phyloP scores from a whole-genome alignment of 92 coral and sea anemone genomes.

The Palythoa grandiflora region DNA sequence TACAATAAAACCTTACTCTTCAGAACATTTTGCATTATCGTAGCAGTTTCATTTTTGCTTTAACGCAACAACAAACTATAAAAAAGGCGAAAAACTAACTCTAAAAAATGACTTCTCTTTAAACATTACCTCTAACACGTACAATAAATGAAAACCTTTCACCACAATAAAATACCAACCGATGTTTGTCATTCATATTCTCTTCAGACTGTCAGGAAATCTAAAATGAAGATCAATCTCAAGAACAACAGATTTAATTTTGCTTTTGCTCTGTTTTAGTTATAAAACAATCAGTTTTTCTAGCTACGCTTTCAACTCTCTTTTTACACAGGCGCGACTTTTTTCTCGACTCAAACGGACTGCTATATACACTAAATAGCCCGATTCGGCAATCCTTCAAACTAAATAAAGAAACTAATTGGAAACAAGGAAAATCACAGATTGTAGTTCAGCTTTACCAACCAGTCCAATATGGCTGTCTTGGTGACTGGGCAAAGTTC shows the following conservation, averaged over 20 bases:
- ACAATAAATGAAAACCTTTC: no score
- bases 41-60: neutral
- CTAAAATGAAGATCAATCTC: neutral
- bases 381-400: neutral
- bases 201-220: neutral
- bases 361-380: neutral
- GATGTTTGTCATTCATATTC: neutral
- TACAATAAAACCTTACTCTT: conserved; percentile 1
- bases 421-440: neutral
- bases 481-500: conserved; percentile 33
- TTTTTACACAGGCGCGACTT: neutral
- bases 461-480: conserved; percentile 49
- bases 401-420: neutral
- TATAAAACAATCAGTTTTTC: neutral
- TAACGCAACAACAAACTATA: no score
- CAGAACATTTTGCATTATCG: neutral
- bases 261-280: neutral
- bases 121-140: neutral
- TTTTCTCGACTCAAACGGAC: neutral
- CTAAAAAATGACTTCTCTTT: neutral
- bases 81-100: no score
- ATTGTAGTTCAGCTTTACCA: neutral
- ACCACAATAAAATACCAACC: neutral
- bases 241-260: neutral
- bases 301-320: neutral